These are phyloP conservation scores for Metaphire vulgaris DNA, from an alignment of 1,140 invertebrate species.

Conservation along the genomic window DNA sequence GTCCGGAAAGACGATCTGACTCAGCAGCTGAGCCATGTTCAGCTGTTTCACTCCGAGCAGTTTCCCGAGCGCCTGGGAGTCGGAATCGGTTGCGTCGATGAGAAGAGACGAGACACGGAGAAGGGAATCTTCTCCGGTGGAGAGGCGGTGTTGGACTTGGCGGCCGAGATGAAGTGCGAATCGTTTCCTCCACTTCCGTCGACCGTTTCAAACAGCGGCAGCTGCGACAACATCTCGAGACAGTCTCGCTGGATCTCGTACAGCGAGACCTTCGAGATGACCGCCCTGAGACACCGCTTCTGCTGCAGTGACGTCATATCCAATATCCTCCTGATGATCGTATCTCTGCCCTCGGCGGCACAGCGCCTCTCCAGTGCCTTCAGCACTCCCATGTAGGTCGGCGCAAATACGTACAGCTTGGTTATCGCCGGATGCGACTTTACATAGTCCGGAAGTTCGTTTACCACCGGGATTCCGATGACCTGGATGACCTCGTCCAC, in stretches of 20 bases:
- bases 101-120: constrained; percentile 10
- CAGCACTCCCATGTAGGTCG: constrained; percentile 23
- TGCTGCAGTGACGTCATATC: constrained; percentile 4
- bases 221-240: constrained; percentile 3
- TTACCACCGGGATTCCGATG: constrained; percentile 22
- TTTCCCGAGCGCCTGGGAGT: background rate
- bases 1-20: constrained; percentile 25
- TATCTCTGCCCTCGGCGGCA: constrained; percentile 4
- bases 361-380: constrained; percentile 19
- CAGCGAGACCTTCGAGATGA: constrained; percentile 19
- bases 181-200: background rate
- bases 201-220: constrained; percentile 26
- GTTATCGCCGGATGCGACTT: constrained; percentile 12
- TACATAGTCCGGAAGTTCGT: constrained; percentile 27
- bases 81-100: background rate
- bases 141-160: constrained; percentile 19
- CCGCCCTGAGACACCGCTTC: constrained; percentile 3
- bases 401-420: constrained; percentile 15
- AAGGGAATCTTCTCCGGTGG: constrained; percentile 25
- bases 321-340: background rate
- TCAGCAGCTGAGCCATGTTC: constrained; percentile 22
- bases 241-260: constrained; percentile 22
- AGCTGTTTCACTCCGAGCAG: constrained; percentile 17
- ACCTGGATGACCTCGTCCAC: constrained; percentile 2
- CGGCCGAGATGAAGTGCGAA: constrained; percentile 16